These are phyloP conservation scores for Folsomia candida DNA, from an alignment of 2,888 invertebrate species.

Conservation along the genomic window DNA sequence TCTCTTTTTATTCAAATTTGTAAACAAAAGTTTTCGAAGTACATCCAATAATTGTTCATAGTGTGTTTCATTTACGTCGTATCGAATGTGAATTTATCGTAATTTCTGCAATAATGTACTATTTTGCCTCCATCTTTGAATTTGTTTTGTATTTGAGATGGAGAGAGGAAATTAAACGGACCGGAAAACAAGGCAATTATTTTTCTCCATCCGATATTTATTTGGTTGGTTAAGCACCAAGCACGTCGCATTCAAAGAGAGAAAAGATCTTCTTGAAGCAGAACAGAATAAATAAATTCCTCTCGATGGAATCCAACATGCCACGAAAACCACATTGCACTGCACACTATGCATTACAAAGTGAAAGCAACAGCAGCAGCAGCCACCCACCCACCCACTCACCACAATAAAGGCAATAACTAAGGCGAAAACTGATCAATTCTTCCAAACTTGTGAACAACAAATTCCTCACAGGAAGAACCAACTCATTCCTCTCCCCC, in stretches of 20 bases:
- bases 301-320: not conserved
- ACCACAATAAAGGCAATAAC: not conserved
- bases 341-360: not conserved
- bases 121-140: no score
- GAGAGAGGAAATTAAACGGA: not conserved
- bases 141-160: not conserved
- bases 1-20: no score
- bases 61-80: no score
- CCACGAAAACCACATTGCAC: not conserved
- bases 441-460: not conserved
- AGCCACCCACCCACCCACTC: no score
- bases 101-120: no score
- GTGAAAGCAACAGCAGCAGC: not conserved
- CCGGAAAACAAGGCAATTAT: conserved; percentile 7
- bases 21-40: no score
- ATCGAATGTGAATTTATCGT: no score
- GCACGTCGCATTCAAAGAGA: not conserved
- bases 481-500: no score
- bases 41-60: no score
- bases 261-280: no score
- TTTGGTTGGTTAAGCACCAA: not conserved
- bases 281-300: conserved; percentile 4
- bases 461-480: no score
- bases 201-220: not conserved
- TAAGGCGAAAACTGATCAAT: not conserved